These are phyloP conservation scores for Apodemus speciosus DNA, from an alignment of 2,113 vertebrate species.

Conservation along the genomic window DNA sequence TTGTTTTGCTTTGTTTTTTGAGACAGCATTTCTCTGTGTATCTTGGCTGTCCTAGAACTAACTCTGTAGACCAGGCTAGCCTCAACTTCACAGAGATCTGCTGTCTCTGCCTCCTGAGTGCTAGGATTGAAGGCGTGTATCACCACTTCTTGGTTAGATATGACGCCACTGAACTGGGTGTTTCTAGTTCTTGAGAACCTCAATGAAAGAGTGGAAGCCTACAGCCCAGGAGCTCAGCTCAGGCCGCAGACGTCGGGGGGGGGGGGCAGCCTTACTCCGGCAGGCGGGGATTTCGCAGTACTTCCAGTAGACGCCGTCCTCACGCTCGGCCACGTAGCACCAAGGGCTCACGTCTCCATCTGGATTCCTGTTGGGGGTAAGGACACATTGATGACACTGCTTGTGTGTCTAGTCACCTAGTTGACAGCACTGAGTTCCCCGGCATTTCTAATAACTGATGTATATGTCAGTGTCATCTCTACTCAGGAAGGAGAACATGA, in stretches of 20 bases:
- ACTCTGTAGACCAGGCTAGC: neutral
- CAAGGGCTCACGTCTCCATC: constrained; percentile 97
- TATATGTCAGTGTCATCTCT: neutral
- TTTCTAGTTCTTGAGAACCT: constrained; percentile 1
- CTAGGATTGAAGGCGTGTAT: neutral
- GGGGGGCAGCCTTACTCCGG: constrained; percentile 89
- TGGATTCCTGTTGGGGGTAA: constrained; percentile 90
- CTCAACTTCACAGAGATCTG: neutral
- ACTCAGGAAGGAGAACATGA: neutral
- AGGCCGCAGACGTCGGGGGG: neutral
- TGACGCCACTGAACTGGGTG: neutral
- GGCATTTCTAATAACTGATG: neutral
- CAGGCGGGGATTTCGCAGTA: constrained; percentile 96
- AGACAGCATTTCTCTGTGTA: neutral
- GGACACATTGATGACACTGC: neutral
- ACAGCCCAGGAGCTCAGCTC: neutral
- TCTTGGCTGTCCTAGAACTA: neutral
- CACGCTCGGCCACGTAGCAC: constrained; percentile 96
- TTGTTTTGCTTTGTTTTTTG: no score
- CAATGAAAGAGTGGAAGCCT: neutral
- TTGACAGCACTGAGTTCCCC: neutral
- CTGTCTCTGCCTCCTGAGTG: neutral
- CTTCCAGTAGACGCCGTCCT: constrained; percentile 97
- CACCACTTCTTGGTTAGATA: neutral
- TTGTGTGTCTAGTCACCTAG: neutral